A percentile compares a stretch with the other conserved stretches of the same genome.
Conservation (phyloP, 1,140 invertebrate genomes). For the Luehdorfia chinensis region DNA sequence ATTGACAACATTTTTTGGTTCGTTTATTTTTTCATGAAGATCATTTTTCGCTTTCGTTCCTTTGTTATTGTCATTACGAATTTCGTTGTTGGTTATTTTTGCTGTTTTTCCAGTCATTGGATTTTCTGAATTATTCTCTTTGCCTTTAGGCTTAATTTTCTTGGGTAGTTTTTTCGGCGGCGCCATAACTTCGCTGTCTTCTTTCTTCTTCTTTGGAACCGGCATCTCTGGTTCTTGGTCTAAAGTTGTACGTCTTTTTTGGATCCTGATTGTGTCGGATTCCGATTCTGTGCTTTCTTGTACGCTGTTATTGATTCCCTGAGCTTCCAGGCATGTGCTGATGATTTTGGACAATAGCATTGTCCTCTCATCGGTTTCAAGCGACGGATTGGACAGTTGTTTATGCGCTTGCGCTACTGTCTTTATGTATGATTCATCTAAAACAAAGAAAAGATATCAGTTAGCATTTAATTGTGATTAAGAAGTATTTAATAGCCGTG, state of each 20-base stretch:
- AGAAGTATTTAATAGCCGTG: too few species aligned
- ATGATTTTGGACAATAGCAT: slow-evolving; percentile 47
- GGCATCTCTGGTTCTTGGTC: slow-evolving; percentile 29
- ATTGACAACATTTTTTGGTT: too few species aligned
- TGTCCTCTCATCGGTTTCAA: slow-evolving; percentile 50
- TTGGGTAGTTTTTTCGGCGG: slow-evolving; percentile 54
- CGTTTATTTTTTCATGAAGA: too few species aligned
- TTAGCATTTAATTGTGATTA: too few species aligned
- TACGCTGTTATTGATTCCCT: slow-evolving; percentile 19
- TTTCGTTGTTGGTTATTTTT: neutral
- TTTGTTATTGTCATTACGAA: too few species aligned
- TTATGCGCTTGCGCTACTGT: slow-evolving; percentile 40
- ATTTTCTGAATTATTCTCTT: slow-evolving; percentile 26
- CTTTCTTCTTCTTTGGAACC: slow-evolving; percentile 22
- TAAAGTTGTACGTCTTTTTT: slow-evolving; percentile 23
- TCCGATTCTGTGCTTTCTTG: slow-evolving; percentile 34
- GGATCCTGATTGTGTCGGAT: slow-evolving; percentile 21
- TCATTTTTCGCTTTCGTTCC: too few species aligned
- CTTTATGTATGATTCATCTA: slow-evolving; percentile 48
- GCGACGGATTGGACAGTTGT: slow-evolving; percentile 40
- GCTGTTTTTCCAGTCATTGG: slow-evolving; percentile 19
- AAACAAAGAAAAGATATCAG: slow-evolving; percentile 22
- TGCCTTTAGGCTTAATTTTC: slow-evolving; percentile 37
- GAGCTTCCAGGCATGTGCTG: slow-evolving; percentile 39
- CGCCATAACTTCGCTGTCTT: slow-evolving; percentile 51